phyloP scores from a whole-genome alignment of 2,113 vertebrate genomes.

The Struthidea cinerea region DNA sequence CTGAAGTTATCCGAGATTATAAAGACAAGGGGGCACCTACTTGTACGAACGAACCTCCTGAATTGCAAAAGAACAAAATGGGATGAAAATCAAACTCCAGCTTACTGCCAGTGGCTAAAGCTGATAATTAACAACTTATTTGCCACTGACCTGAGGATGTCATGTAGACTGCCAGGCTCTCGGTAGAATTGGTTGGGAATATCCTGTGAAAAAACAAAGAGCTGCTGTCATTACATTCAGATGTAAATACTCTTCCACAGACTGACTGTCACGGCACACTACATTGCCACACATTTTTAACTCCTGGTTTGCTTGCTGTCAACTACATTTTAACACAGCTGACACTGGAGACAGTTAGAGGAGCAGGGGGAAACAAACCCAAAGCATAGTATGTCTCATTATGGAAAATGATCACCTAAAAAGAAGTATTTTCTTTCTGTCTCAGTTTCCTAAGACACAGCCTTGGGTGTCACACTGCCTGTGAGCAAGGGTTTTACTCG shows the following conservation, averaged over 20 bases:
- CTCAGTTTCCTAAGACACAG: not conserved
- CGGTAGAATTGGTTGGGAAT: conserved; percentile 95
- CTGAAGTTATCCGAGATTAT: conserved; percentile 87
- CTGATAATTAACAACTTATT: not conserved
- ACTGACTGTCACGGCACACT: not conserved
- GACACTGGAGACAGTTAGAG: not conserved
- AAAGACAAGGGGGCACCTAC: conserved; percentile 85
- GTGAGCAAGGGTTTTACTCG: not conserved
- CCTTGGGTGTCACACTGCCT: not conserved
- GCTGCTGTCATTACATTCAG: not conserved
- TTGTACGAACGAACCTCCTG: conserved; percentile 81
- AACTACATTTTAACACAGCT: not conserved
- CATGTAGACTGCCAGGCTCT: conserved; percentile 83
- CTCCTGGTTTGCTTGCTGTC: not conserved
- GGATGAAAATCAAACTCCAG: not conserved
- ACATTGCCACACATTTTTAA: not conserved
- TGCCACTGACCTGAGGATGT: conserved; percentile 84
- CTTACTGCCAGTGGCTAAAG: not conserved
- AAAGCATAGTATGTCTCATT: fast-evolving
- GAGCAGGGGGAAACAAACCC: not conserved
- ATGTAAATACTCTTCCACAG: not conserved
- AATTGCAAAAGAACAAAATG: not conserved
- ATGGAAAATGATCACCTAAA: not conserved
- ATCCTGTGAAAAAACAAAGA: conserved; percentile 76
- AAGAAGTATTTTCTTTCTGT: not conserved